Conservation (phyloP, 2,888 invertebrate genomes). For the Drosophila vallismaia region DNA sequence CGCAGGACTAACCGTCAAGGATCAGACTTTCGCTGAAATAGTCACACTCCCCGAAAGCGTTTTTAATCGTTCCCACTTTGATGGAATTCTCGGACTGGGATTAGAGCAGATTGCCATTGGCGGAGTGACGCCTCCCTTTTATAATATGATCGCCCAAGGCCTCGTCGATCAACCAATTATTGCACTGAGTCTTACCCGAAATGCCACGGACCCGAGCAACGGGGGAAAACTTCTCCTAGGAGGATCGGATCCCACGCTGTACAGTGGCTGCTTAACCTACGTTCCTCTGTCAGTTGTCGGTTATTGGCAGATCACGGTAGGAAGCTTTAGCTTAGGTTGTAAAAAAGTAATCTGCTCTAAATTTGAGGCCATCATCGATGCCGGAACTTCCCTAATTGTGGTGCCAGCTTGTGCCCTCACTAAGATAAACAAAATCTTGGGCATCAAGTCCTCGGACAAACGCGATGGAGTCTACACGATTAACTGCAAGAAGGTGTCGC, state of each 20-base stretch:
- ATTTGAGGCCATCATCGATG: slow-evolving; percentile 97
- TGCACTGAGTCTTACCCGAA: slow-evolving; percentile 94
- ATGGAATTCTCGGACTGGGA: slow-evolving; percentile 97
- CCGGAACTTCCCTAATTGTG: slow-evolving; percentile 96
- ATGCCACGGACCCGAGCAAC: slow-evolving; percentile 86
- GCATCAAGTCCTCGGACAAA: slow-evolving; percentile 21
- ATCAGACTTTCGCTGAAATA: slow-evolving; percentile 96
- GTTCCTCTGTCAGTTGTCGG: slow-evolving; percentile 91
- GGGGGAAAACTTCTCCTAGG: slow-evolving; percentile 96
- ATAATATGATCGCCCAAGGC: slow-evolving; percentile 93
- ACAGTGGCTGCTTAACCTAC: slow-evolving; percentile 87
- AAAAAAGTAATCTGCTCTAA: slow-evolving; percentile 86
- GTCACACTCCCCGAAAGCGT: slow-evolving; percentile 91
- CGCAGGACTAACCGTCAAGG: slow-evolving; percentile 88
- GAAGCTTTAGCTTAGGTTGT: slow-evolving; percentile 84
- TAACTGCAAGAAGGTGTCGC: slow-evolving; percentile 90
- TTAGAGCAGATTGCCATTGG: slow-evolving; percentile 94
- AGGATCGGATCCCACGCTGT: slow-evolving; percentile 95
- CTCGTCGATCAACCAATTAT: slow-evolving; percentile 90
- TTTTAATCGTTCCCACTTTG: slow-evolving; percentile 98
- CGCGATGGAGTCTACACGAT: slow-evolving; percentile 90
- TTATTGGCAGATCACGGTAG: slow-evolving; percentile 98
- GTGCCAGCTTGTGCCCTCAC: slow-evolving; percentile 84
- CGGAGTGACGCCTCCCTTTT: slow-evolving; percentile 93
- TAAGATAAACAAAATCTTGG: slow-evolving; percentile 40